These are phyloP conservation scores for Upupa epops DNA, from an alignment of 2,113 vertebrate species.

Conservation along the genomic window DNA sequence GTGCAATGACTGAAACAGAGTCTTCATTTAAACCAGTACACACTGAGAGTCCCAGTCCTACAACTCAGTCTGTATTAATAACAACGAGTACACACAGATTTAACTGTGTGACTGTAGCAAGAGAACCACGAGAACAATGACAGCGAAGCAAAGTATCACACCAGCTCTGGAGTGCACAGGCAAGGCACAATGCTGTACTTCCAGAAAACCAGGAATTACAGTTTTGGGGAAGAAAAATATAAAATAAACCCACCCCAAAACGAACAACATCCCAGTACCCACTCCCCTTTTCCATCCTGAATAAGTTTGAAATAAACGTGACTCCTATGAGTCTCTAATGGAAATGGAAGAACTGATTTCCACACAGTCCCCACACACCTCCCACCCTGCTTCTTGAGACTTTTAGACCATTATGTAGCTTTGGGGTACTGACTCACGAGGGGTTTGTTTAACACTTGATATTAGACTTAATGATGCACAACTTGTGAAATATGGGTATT, in stretches of 20 bases:
- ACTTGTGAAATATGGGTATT: background rate
- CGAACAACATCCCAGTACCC: background rate
- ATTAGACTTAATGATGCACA: background rate
- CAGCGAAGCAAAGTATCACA: conserved; percentile 9
- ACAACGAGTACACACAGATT: background rate
- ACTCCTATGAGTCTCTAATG: background rate
- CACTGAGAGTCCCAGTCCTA: background rate
- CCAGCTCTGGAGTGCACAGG: background rate
- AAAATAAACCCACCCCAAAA: background rate
- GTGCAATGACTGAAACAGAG: background rate
- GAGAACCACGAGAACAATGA: background rate
- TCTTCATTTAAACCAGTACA: background rate
- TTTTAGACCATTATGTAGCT: background rate
- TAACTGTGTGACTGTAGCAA: background rate
- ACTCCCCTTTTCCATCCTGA: background rate
- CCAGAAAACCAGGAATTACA: conserved; percentile 48
- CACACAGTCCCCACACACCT: too few relatives aligned
- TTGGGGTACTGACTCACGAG: background rate
- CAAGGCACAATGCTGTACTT: background rate
- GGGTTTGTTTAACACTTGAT: background rate
- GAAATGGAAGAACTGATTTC: background rate
- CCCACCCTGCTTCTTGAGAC: background rate
- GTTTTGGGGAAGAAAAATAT: background rate
- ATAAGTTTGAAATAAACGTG: background rate
- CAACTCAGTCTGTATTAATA: background rate